Base-by-base conservation (phyloP, 2,113 vertebrate species). In the Turdus rufiventris region DNA sequence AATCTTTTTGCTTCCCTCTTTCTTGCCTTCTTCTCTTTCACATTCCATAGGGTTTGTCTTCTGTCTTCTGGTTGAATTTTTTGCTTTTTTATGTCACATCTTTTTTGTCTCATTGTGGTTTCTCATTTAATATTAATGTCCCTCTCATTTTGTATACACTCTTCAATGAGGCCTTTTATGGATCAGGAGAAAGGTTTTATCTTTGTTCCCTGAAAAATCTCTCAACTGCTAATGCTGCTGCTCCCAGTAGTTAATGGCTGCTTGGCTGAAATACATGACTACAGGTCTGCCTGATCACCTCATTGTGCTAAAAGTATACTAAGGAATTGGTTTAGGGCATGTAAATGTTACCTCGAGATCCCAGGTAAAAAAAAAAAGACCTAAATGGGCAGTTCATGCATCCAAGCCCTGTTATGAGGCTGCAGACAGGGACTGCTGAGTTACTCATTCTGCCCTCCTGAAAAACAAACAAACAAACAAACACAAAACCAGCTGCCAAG, bases 261-360 rank as follows among this genome's bases (percentile, higher is more conserved):
- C 88, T 74, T 86, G 60, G 58, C 60, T 90, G 75, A 82, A 93
- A 74, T 77, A 48, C 15, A 5, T 38, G 24, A 48, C 63, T 71
- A 5, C 18, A 70, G 56, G 47, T 94, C 70, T 85, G 67, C 72
- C 83, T 43, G 72, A 74, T 88, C 61, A 84, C 75, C 71, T 77
- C 73, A 80, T 91, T 90, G 60, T 91, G 62, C 62, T 96, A 60
- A 34, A 93, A 83, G 82, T 85, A 56, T 73, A 57, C 31, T 13
- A 36, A 90, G 65, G 47, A 93, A 91, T 90, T 90, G 33, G 8
- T 90, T 62, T 91, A 90, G 68, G 56, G 31, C 53, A 78, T 81
- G 65, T 87, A 96, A 95, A 84, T 91, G 72, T 86, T 90, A 83
- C 85, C 67, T 94, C 40, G 62, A 82, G 62, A 89, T 82, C 71